Evolutionary conservation across 1,140 invertebrate genomes (phyloP).

Genomic region (Megalopta genalis): DNA sequence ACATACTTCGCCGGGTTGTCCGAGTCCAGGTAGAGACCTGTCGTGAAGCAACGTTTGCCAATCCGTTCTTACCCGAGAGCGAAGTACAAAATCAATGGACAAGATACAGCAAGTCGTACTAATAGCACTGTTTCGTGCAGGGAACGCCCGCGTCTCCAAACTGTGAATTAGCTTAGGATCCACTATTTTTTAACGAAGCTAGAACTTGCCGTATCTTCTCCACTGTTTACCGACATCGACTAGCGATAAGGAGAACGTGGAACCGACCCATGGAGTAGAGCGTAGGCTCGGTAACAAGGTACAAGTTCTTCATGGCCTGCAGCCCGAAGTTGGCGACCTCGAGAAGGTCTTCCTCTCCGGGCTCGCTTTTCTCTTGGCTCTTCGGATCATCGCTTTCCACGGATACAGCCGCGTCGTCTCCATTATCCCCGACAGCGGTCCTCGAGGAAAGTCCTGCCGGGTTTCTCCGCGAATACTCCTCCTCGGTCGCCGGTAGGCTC

Average conservation of each 20-base stretch:
- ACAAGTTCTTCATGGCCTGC: constrained; percentile 84
- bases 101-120: too few relatives aligned
- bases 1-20: constrained; percentile 87
- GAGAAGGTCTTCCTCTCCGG: constrained; percentile 77
- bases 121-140: too few relatives aligned
- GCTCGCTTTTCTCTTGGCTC: constrained; percentile 5
- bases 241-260: background rate
- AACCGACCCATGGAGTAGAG: constrained; percentile 86
- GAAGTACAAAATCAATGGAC: too few relatives aligned
- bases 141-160: too few relatives aligned
- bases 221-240: too few relatives aligned
- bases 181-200: too few relatives aligned
- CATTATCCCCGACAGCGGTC: background rate
- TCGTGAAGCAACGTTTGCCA: constrained; percentile 29
- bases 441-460: background rate
- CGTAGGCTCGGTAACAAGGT: constrained; percentile 84
- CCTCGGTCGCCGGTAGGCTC: background rate
- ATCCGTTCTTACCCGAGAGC: too few relatives aligned
- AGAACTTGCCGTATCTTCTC: too few relatives aligned
- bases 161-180: too few relatives aligned
- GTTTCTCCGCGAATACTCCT: constrained; percentile 3
- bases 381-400: constrained; percentile 1
- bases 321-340: constrained; percentile 85
- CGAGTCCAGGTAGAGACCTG: constrained; percentile 84
- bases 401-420: background rate